Evolutionary conservation across 2,888 invertebrate species (phyloP).

Genomic region (Brachycybe producta): DNA sequence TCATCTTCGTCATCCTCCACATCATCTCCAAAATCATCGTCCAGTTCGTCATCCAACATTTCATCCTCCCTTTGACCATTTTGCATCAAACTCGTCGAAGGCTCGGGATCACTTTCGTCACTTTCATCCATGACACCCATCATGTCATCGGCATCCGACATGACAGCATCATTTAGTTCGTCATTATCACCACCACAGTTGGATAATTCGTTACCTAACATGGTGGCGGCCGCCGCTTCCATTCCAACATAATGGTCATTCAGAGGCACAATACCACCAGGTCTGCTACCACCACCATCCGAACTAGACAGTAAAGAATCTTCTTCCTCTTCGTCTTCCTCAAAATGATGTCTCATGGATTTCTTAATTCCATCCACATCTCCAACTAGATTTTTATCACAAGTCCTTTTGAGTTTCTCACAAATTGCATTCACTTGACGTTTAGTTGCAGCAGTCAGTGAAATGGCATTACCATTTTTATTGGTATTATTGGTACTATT

Average conservation of each 20-base stretch:
- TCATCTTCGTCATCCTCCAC: background rate
- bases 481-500: conserved; percentile 6
- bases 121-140: background rate
- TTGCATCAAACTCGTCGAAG: background rate
- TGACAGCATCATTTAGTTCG: conserved; percentile 3
- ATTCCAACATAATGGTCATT: too few species aligned
- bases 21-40: background rate
- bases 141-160: background rate
- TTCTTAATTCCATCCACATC: background rate
- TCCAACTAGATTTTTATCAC: background rate
- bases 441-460: conserved; percentile 1
- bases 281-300: too few species aligned
- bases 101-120: too few species aligned
- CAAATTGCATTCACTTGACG: conserved; percentile 14
- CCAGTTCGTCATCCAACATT: background rate
- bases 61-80: background rate
- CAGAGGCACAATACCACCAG: too few species aligned
- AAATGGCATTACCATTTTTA: conserved; percentile 1
- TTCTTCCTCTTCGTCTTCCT: conserved; percentile 6
- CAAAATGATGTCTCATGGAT: background rate
- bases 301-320: too few species aligned
- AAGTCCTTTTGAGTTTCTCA: conserved; percentile 19
- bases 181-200: background rate
- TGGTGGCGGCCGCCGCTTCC: too few species aligned
- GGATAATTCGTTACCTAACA: background rate